phyloP scores from a whole-genome alignment of 2,113 vertebrate species.

The Boulengeromyrus knoepffleri region DNA sequence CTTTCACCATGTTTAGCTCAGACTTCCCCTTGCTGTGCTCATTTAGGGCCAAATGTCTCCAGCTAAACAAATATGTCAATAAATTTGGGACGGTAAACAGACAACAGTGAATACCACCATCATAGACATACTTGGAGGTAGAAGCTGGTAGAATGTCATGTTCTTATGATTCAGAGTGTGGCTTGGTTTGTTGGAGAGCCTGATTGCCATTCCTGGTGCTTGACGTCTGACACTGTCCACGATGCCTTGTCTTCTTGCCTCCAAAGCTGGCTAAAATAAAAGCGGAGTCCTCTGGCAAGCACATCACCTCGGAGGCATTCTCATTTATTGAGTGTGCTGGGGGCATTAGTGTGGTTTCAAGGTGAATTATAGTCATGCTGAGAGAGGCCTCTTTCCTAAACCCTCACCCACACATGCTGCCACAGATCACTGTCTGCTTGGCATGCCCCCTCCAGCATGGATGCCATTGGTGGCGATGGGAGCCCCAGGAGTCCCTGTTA shows the following conservation, averaged over 20 bases:
- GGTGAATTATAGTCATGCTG: neutral
- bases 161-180: neutral
- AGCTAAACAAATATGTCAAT: neutral
- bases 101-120: neutral
- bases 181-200: neutral
- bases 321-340: neutral
- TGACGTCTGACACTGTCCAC: neutral
- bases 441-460: neutral
- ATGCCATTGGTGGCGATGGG: neutral
- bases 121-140: neutral
- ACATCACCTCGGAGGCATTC: neutral
- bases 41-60: neutral
- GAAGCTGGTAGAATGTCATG: neutral
- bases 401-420: neutral
- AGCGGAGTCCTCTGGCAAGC: neutral
- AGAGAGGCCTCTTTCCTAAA: neutral
- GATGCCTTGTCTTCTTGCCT: neutral
- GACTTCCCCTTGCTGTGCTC: neutral
- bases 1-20: neutral
- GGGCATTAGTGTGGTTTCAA: neutral
- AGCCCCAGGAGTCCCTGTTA: neutral
- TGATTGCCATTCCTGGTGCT: neutral
- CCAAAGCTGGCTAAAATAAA: neutral
- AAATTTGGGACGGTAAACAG: neutral
- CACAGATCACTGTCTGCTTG: neutral